Evolutionary conservation across 2,888 invertebrate genomes (phyloP), one percentile per base, ranked within the genome.

Genomic region (Mylabris sibirica): DNA sequence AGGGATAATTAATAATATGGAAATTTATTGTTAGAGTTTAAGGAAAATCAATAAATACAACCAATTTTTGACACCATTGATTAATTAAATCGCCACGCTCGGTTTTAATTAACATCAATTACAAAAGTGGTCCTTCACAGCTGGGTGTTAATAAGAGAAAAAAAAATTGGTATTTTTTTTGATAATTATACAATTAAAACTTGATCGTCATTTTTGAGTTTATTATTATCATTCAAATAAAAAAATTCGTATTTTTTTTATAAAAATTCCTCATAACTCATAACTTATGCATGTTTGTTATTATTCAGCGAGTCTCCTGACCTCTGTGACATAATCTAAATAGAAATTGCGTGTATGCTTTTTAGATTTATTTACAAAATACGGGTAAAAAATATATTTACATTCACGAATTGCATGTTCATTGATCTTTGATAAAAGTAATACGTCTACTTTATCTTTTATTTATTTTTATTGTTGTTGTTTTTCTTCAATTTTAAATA

Each of bases 341-440:
- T 24, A 61, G 61, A 35, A 61, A 41, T 61, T 61, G 61, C 61
- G 61, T 61, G 61, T 24, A 30, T 30, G 8, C n/a, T 35, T 57
- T 61, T 41, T 38, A 14, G 8, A 61, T 24, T 61, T 38, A 61
- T 61, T 38, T 38, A 35, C 17, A 0, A 24, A 38, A 38, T 22
- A 61, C 22, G 0, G 9, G 1, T 49, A 49, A 20, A 20, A 49
- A 49, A n/a, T n/a, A n/a, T n/a, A n/a, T n/a, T n/a, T 49, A 49
- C 20, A 34, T 60, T 3, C 60, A 60, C 38, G 61, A 61, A 34
- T 61, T 30, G 61, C 61, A 38, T 61, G 61, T 38, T 38, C 38
- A 61, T 41, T 17, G 61, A 61, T 61, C 61, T 11, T 14, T n/a
- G 35, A 38, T 35, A 35, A 38, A 38, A 14, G 1, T 35, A 49